phyloP scores from a whole-genome alignment of 2,113 vertebrate species.

The Phalacrocorax brasilianus region DNA sequence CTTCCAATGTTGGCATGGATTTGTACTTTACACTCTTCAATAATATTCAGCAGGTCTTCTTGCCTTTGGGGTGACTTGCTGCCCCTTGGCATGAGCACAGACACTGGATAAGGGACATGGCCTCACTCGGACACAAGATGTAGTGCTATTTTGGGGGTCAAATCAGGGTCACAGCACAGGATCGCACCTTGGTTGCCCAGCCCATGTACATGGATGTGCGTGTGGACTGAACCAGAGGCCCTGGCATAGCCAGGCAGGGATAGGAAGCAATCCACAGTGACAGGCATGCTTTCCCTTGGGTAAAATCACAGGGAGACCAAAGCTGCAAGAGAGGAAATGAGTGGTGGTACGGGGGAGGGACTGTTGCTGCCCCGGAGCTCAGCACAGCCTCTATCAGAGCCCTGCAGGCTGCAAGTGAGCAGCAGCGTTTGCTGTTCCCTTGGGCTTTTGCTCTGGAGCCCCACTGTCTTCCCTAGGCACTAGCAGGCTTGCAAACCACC shows the following conservation, averaged over 20 bases:
- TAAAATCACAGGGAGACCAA: neutral
- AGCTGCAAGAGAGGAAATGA: neutral
- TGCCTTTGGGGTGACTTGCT: neutral
- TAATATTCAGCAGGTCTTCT: neutral
- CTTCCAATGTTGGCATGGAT: neutral
- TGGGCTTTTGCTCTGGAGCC: neutral
- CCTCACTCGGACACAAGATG: neutral
- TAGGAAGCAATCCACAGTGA: neutral
- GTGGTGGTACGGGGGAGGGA: neutral
- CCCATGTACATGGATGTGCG: accelerated
- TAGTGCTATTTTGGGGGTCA: neutral
- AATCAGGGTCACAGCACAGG: neutral
- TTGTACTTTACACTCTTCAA: neutral
- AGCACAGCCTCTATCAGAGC: neutral
- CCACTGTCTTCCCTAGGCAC: neutral
- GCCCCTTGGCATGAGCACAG: neutral
- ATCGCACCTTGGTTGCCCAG: neutral
- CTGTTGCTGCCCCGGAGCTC: neutral
- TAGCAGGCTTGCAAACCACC: neutral
- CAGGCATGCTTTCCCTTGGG: neutral
- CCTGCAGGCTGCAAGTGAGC: neutral
- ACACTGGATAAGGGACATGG: neutral
- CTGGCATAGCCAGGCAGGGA: neutral
- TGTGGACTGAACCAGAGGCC: neutral
- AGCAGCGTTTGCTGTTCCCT: neutral